Evolutionary conservation across 2,113 vertebrate species (phyloP), one percentile per base, ranked within the genome.

Genomic region (Diadophis punctatus): DNA sequence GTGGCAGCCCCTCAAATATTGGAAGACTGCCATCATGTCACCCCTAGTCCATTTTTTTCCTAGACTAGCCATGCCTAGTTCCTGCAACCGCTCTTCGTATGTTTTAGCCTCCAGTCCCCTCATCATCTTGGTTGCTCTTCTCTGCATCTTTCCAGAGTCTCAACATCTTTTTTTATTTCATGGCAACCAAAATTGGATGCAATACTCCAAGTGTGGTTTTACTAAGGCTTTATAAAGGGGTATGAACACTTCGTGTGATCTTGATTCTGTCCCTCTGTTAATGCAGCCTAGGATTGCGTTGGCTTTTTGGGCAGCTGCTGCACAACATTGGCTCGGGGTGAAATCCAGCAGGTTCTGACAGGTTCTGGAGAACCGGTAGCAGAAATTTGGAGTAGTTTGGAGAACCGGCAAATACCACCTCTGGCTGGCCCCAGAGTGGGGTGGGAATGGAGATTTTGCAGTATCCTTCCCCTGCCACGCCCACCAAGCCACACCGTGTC

Each of bases 151-250:
- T 14, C 30, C 1, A 68, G 0, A 68, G 60, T 68, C 27, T 12
- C 60, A 12, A 7, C 63, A 4, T 68, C 63, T 68, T 34, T 68
- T n/a, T 68, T n/a, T 18, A n/a, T 46, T 46, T 46, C 2, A 60
- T 12, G 0, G 60, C 0, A 3, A 63, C 27, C 60, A 63, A 63
- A 63, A 6, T 11, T 63, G 30, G 3, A 63, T 63, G 0, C 27
- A 0, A 0, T 5, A n/a, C 14, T 63, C 27, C 60, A 63, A n/a
- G 0, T n/a, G 60, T n/a, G 27, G 11, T 1, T 11, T n/a, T 0
- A 12, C 58, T 27, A 30, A 60, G 27, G 27, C 60, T 0, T 63
- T 0, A 0, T 63, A 63, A n/a, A 63, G 60, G 12, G 60, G 10
- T 63, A 5, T 63, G 14, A 63, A n/a, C 27, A 0, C 27, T n/a